Conservation (phyloP, 2,888 invertebrate genomes). For the Aelia acuminata region DNA sequence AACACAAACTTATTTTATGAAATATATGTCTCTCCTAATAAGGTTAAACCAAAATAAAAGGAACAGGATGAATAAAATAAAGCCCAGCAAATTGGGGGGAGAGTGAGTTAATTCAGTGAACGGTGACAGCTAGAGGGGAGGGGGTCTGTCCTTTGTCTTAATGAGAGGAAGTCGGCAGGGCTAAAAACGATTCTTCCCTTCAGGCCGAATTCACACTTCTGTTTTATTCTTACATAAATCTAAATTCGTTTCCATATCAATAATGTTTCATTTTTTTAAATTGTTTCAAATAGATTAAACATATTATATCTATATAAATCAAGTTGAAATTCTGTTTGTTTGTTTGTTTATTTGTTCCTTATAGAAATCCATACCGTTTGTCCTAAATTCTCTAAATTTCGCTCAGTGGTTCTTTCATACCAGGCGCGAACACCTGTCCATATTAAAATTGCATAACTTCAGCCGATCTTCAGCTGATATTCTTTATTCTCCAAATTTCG, state of each 20-base stretch:
- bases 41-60: background rate
- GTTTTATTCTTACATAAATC: background rate
- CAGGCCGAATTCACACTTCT: background rate
- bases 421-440: no score
- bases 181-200: constrained; percentile 1
- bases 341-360: no score
- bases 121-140: background rate
- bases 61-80: background rate
- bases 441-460: no score
- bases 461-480: no score
- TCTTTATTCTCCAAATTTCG: no score
- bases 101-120: background rate
- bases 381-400: no score
- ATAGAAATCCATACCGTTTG: no score
- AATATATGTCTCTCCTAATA: background rate
- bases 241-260: constrained; percentile 1
- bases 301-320: no score
- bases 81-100: background rate
- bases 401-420: no score
- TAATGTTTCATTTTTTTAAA: background rate
- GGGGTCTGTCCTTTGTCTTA: background rate
- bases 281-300: no score
- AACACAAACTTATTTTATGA: background rate
- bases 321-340: no score
- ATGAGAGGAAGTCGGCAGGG: background rate